Conservation (phyloP, 1,140 invertebrate genomes). For the Zaprionus gabonicus region DNA sequence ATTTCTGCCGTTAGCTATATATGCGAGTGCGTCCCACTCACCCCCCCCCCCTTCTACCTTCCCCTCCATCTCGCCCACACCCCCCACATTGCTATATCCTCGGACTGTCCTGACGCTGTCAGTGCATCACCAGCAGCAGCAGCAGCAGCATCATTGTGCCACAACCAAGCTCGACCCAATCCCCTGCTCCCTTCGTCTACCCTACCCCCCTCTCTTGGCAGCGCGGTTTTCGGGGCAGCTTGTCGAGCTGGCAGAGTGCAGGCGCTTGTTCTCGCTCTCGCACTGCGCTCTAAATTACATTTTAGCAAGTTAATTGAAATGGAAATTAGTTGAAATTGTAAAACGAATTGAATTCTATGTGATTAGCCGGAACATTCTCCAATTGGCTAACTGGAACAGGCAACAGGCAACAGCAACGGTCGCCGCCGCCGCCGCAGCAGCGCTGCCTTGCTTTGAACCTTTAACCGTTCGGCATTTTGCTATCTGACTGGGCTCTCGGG, state of each 20-base stretch:
- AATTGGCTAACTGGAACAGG: constrained; percentile 64
- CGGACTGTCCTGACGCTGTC: constrained; percentile 40
- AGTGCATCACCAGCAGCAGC: constrained; percentile 36
- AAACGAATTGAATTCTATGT: constrained; percentile 84
- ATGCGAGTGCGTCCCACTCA: neutral
- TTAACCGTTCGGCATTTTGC: constrained; percentile 7
- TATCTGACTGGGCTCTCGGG: neutral
- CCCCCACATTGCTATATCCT: neutral
- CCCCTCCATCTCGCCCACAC: neutral
- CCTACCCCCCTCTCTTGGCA: neutral
- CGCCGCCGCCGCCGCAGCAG: constrained; percentile 1
- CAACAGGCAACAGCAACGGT: constrained; percentile 30
- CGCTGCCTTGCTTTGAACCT: neutral
- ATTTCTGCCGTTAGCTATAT: constrained; percentile 68
- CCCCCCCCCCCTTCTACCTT: neutral
- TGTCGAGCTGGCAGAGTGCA: constrained; percentile 32
- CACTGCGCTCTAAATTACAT: constrained; percentile 80
- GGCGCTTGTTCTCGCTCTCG: constrained; percentile 25
- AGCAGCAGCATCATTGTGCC: constrained; percentile 40
- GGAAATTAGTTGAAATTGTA: constrained; percentile 85
- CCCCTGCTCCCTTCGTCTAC: neutral
- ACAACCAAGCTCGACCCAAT: neutral
- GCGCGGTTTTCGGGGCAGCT: constrained; percentile 60
- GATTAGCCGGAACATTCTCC: constrained; percentile 82
- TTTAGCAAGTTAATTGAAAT: constrained; percentile 84